These are phyloP conservation scores for Myotis findleyi DNA, from an alignment of 2,797 vertebrate genomes.

Conservation along the genomic window DNA sequence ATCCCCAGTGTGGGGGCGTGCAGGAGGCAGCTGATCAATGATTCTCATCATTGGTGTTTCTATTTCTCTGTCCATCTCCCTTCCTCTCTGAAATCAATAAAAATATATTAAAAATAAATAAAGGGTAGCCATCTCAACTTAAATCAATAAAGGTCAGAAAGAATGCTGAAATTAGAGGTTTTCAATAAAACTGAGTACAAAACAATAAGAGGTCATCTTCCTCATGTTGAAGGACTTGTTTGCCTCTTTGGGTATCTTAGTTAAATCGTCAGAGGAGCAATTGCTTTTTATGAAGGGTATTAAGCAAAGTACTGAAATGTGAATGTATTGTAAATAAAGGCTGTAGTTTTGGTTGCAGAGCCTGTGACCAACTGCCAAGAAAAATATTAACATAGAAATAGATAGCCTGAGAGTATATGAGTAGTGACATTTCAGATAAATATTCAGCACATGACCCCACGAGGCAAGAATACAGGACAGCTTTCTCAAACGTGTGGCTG, in stretches of 20 bases:
- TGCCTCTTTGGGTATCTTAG: slow-evolving; percentile 48
- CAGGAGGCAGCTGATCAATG: no score
- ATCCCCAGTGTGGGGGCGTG: no score
- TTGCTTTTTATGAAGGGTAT: slow-evolving; percentile 68
- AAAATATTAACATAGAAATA: slow-evolving; percentile 72
- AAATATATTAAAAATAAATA: neutral
- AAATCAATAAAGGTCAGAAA: slow-evolving; percentile 34
- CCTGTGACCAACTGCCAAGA: slow-evolving; percentile 67
- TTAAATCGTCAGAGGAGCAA: slow-evolving; percentile 56
- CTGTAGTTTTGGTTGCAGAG: slow-evolving; percentile 48
- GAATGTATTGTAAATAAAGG: slow-evolving; percentile 52
- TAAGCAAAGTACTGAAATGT: slow-evolving; percentile 55
- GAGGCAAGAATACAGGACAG: slow-evolving; percentile 47
- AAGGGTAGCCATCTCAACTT: neutral
- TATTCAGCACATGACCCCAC: slow-evolving; percentile 55
- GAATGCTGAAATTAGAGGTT: slow-evolving; percentile 9
- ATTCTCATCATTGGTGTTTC: no score
- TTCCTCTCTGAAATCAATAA: no score
- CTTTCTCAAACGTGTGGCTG: slow-evolving; percentile 15
- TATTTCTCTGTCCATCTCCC: no score
- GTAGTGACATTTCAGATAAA: slow-evolving; percentile 70
- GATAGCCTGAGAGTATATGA: slow-evolving; percentile 62
- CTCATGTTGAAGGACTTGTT: neutral
- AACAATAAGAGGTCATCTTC: neutral
- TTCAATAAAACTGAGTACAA: slow-evolving; percentile 7